Percentiles rank a stretch among this genome's conserved stretches.
Evolutionary conservation across 2,888 invertebrate species (phyloP).

Genomic region (Taphrorychus bicolor): DNA sequence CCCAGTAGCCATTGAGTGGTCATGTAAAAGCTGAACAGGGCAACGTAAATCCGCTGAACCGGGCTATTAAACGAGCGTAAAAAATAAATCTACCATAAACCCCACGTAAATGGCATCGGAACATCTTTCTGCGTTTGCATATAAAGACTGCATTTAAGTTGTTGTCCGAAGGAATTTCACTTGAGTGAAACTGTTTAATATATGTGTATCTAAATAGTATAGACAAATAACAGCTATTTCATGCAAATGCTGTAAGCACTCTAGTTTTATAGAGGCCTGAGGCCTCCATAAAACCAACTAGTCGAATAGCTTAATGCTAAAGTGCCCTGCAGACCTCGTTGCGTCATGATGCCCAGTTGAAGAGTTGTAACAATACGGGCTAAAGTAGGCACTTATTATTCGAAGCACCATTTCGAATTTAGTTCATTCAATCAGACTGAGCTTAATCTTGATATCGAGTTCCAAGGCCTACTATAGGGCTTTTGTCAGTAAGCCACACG

Average conservation of each 20-base stretch:
- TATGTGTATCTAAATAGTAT: not conserved
- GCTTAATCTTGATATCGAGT: not conserved
- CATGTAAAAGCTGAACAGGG: not conserved
- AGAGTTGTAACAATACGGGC: not conserved
- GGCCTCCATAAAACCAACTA: not conserved
- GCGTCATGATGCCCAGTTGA: not conserved
- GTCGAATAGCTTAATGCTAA: not conserved
- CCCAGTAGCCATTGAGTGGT: not conserved
- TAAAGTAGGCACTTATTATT: not conserved
- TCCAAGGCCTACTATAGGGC: not conserved
- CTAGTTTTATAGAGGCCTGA: not conserved
- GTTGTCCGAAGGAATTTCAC: not conserved
- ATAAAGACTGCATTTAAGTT: not conserved
- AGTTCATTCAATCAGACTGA: not conserved
- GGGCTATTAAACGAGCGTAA: not conserved
- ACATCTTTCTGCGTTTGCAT: not conserved
- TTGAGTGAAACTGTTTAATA: not conserved
- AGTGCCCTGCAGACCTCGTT: not conserved
- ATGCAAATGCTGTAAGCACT: not conserved
- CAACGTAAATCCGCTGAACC: not conserved
- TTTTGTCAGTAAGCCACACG: too few species aligned
- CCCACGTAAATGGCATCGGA: not conserved
- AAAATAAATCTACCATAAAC: conserved; percentile 1
- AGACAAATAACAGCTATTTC: not conserved
- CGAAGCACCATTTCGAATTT: not conserved